Evolutionary conservation across 2,888 invertebrate species (phyloP).

Genomic region (Coenonympha arcania): DNA sequence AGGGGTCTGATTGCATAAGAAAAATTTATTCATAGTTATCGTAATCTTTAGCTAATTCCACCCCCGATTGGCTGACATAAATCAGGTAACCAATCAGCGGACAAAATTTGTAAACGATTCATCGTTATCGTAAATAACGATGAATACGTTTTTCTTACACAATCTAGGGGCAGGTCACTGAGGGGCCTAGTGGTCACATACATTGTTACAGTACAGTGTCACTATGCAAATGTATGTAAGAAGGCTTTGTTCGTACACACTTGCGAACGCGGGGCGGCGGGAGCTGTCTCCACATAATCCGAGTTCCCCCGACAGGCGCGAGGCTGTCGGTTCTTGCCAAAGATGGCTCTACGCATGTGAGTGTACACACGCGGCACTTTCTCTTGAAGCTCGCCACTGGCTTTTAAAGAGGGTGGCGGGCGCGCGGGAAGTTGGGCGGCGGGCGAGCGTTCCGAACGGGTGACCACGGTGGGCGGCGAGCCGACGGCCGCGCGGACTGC

Average conservation of each 20-base stretch:
- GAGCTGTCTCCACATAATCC: constrained; percentile 66
- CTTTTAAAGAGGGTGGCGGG: constrained; percentile 72
- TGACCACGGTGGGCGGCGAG: constrained; percentile 72
- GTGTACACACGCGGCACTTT: constrained; percentile 74
- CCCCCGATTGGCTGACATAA: too few relatives aligned
- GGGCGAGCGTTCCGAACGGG: constrained; percentile 67
- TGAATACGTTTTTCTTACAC: too few relatives aligned
- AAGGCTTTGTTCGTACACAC: constrained; percentile 69
- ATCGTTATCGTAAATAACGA: too few relatives aligned
- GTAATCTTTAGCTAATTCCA: too few relatives aligned
- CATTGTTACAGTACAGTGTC: constrained; percentile 73
- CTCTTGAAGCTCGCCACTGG: constrained; percentile 77
- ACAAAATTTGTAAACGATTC: too few relatives aligned
- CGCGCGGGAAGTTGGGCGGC: constrained; percentile 39
- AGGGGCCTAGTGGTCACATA: constrained; percentile 69
- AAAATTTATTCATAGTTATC: too few relatives aligned
- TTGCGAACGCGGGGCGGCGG: constrained; percentile 68
- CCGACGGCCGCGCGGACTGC: constrained; percentile 29
- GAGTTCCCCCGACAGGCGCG: constrained; percentile 49
- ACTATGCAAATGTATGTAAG: constrained; percentile 73
- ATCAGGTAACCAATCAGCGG: too few relatives aligned
- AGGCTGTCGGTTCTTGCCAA: constrained; percentile 53
- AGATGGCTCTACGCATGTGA: constrained; percentile 72
- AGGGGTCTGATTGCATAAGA: too few relatives aligned
- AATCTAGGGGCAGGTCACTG: too few relatives aligned